Evolutionary conservation across 2,888 invertebrate genomes (phyloP).

Genomic region (Cheilosia variabilis): DNA sequence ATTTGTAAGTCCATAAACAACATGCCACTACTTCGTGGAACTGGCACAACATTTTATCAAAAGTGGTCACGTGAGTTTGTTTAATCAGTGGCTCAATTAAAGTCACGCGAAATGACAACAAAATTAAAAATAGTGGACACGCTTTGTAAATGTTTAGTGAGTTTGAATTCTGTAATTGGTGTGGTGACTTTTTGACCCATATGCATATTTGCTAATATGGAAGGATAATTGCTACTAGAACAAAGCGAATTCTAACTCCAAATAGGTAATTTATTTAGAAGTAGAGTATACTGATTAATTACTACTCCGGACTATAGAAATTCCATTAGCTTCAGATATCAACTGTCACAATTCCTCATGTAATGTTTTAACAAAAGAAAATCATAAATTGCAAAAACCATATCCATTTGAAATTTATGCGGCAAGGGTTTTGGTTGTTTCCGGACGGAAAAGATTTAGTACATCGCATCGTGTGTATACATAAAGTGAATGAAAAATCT

Average conservation of each 20-base stretch:
- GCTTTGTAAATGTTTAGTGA: background rate
- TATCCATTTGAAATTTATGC: background rate
- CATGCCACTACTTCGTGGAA: background rate
- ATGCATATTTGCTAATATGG: too few relatives aligned
- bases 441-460: conserved; percentile 10
- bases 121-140: background rate
- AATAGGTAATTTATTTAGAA: too few relatives aligned
- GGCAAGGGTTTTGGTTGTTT: conserved; percentile 18
- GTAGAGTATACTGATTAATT: too few relatives aligned
- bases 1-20: background rate
- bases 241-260: too few relatives aligned
- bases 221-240: too few relatives aligned
- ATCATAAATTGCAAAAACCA: background rate
- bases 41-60: background rate
- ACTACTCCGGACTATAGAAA: too few relatives aligned
- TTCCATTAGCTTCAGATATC: too few relatives aligned
- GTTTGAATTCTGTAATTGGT: too few relatives aligned
- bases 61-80: background rate
- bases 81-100: background rate
- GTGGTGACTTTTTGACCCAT: too few relatives aligned
- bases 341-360: too few relatives aligned
- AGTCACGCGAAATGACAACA: background rate
- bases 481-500: background rate
- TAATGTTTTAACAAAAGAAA: background rate
- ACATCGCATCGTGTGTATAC: background rate